Evolutionary conservation across 1,140 invertebrate species (phyloP).

Genomic region (Mesaphorura yosii): DNA sequence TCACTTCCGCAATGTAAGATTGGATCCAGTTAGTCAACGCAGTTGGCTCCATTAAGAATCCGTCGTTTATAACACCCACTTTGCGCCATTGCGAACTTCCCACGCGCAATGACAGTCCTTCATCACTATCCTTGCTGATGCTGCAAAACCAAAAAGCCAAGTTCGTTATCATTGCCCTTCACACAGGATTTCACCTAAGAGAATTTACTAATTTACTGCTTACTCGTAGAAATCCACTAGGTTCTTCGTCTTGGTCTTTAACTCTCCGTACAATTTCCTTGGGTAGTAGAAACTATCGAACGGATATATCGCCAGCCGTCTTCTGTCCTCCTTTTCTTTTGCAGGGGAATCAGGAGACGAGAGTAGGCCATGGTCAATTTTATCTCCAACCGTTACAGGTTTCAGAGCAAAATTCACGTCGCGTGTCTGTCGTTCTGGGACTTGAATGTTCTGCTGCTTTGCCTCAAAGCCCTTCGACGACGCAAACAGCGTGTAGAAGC

Average conservation of each 20-base stretch:
- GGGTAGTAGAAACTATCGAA: conserved; percentile 27
- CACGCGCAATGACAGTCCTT: conserved; percentile 23
- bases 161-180: no score
- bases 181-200: no score
- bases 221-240: conserved; percentile 25
- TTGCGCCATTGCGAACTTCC: conserved; percentile 24
- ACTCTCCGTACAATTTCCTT: conserved; percentile 11
- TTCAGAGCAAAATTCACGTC: conserved; percentile 2
- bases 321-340: no score
- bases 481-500: conserved; percentile 48
- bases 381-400: neutral
- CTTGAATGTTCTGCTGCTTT: conserved; percentile 3
- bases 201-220: conserved; percentile 1
- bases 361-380: no score
- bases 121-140: conserved; percentile 13
- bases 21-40: conserved; percentile 14
- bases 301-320: neutral
- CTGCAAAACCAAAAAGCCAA: conserved; percentile 20
- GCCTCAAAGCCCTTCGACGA: conserved; percentile 31
- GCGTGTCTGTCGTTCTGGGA: conserved; percentile 2
- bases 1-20: conserved; percentile 2
- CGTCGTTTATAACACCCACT: conserved; percentile 22
- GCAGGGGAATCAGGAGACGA: no score
- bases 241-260: conserved; percentile 13
- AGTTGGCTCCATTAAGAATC: conserved; percentile 13